Evolutionary conservation across 1,140 invertebrate species (phyloP), one percentile per base, ranked within the genome.

Genomic region (Philopotamus ludificatus): DNA sequence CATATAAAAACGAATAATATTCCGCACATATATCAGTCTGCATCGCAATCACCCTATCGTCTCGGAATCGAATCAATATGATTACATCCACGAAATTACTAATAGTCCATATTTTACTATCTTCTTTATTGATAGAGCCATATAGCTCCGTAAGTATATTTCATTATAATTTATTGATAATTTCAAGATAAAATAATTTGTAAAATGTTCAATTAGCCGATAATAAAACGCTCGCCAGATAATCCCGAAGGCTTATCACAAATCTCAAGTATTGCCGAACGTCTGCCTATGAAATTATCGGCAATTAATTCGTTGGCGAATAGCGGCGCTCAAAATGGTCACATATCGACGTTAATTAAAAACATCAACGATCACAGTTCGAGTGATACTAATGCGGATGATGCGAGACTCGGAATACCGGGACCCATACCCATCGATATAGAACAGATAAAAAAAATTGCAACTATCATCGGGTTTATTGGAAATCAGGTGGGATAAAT

Each of bases 381-480:
- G 4, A 34, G 12, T 7, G 28, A 34, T 7, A 12, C 28, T 7
- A 34, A 34, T 34, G 28, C 28, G 12, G 28, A 12, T 41, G 41
- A 59, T 3, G 10, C 44, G 34, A 62, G 26, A 22, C 18, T 62
- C 4, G 10, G 34, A 1, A 20, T 62, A 9, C 65, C 58, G 20
- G 65, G 47, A 42, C 54, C 53, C 4, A 20, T 61, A 3, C 57
- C 65, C 3, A 50, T 65, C 22, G 65, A 66, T 28, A 53, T 66
- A 12, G 65, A 66, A 53, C 42, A 61, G 39, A 62, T 66, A 20
- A 53, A 44, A 39, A 61, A 62, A 23, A 44, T 66, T 41, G 49
- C 25, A 23, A 1, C 9, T 3, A 50, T 66, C 4, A 23, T 66
- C 10, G 50, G 20, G 8, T 10, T 21, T 10, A 66, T 66, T 34